Base-by-base conservation (phyloP, 2,797 vertebrate species). In the Halcyon leucocephala region DNA sequence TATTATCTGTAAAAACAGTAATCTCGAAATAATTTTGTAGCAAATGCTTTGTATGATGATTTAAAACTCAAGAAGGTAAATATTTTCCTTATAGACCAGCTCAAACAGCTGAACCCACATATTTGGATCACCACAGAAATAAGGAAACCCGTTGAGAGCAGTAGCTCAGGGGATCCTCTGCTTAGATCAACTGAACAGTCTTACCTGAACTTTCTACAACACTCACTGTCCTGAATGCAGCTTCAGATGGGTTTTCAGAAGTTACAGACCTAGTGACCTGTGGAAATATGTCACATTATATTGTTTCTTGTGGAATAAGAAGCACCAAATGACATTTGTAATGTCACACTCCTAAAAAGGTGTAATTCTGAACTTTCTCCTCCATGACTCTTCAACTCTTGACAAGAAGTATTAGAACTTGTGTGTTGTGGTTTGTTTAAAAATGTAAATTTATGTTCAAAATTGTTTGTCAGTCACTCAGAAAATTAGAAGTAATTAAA, bases 401-500 rank as follows among this genome's bases (percentile, higher is more conserved):
- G 77, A 73, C 52, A 71, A 65, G 55, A 90, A 82, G 55, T 76
- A 73, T 10, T 93, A 74, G 67, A 91, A 77, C n/a, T 84, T 70
- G 22, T 42, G 26, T 90, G 35, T 67, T 90, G 51, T 82, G 62
- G 24, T 82, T 95, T 85, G 55, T 82, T 95, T 90, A 95, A 93
- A 94, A 79, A 92, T 78, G 86, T 90, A 94, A 95, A 95, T 91
- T 95, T 82, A 71, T 89, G 67, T 83, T 95, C 71, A 80, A 51
- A 94, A 76, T 81, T 76, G 33, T 94, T 96, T 95, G 91, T 95
- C 86, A 95, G 42, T 84, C 33, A 89, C 67, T 81, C 72, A 65
- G 92, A 96, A 97, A 94, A 94, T 88, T 88, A 92, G 61, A 89
- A 77, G 88, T 93, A 96, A 96, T 97, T 96, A 96, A 93, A 94